Conservation (phyloP, 2,888 invertebrate genomes). For the Hirudinaria manillensis region DNA sequence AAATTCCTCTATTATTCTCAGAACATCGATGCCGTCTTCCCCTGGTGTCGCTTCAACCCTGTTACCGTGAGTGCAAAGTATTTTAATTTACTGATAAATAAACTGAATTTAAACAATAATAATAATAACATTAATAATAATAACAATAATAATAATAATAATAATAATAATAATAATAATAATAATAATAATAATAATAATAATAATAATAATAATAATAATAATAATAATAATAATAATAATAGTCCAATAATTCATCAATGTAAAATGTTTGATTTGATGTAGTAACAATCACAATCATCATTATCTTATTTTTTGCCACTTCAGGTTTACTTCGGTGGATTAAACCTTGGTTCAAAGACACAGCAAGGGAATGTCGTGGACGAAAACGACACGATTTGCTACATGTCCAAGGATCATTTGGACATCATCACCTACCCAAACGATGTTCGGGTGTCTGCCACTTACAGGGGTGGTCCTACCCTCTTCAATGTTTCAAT, state of each 20-base stretch:
- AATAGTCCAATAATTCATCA: background rate
- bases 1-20: background rate
- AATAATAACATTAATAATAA: conserved; percentile 7
- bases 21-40: conserved; percentile 21
- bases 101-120: background rate
- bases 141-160: conserved; percentile 21
- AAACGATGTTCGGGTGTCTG: conserved; percentile 5
- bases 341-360: background rate
- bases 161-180: conserved; percentile 17
- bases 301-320: background rate
- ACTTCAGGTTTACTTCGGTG: background rate
- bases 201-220: conserved; percentile 18
- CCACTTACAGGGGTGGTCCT: background rate
- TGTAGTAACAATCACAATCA: background rate
- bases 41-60: conserved; percentile 5
- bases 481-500: background rate
- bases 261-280: background rate
- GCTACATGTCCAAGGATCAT: background rate
- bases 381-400: conserved; percentile 15
- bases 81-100: background rate
- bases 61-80: background rate
- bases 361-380: background rate
- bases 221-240: conserved; percentile 20
- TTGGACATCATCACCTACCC: conserved; percentile 3
- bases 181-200: conserved; percentile 19